Conservation (phyloP, 2,888 invertebrate species). For the Macaria notata region DNA sequence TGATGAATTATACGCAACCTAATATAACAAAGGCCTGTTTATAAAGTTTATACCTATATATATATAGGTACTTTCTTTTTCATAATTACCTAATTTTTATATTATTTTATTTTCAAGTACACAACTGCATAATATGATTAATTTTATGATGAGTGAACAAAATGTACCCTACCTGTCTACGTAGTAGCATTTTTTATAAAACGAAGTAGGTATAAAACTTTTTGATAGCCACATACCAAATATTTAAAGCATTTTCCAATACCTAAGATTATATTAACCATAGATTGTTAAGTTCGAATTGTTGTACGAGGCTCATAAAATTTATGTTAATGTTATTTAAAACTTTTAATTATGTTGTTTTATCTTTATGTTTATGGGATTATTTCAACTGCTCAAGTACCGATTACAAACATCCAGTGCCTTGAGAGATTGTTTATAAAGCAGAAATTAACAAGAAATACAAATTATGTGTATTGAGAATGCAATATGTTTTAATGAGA, state of each 20-base stretch:
- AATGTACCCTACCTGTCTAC: too few relatives aligned
- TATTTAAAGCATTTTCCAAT: constrained; percentile 8
- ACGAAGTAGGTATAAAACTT: too few relatives aligned
- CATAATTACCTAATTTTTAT: too few relatives aligned
- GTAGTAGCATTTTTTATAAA: too few relatives aligned
- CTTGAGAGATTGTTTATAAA: constrained; percentile 32
- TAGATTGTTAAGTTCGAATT: constrained; percentile 15
- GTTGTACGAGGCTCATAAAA: constrained; percentile 18
- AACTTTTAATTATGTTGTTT: constrained; percentile 1
- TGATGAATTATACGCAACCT: too few relatives aligned
- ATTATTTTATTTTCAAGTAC: too few relatives aligned
- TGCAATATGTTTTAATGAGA: constrained; percentile 46
- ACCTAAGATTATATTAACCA: constrained; percentile 14
- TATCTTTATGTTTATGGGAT: background rate
- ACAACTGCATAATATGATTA: too few relatives aligned
- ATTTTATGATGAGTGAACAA: too few relatives aligned
- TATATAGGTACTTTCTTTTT: too few relatives aligned
- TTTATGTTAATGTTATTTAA: background rate
- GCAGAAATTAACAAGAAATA: constrained; percentile 45
- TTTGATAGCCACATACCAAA: constrained; percentile 10
- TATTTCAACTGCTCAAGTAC: constrained; percentile 18
- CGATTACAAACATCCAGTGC: constrained; percentile 32
- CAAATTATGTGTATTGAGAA: constrained; percentile 34
- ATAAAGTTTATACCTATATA: too few relatives aligned
- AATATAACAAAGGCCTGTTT: too few relatives aligned